phyloP scores from a whole-genome alignment of 1,140 invertebrate genomes.

The Calephelis nemesis region DNA sequence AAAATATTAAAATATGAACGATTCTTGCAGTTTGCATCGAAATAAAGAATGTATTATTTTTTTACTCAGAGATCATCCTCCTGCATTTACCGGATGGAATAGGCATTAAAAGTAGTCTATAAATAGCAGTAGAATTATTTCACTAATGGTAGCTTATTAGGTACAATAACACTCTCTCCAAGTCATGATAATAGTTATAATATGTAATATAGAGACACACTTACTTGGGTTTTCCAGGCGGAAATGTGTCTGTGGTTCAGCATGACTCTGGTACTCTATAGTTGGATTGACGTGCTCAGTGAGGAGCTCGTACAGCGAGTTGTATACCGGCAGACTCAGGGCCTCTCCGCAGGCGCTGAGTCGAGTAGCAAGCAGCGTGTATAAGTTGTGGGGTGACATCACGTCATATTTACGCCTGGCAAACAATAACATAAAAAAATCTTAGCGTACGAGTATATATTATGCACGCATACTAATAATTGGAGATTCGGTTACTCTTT shows the following conservation, averaged over 20 bases:
- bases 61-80: no score
- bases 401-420: slow-evolving; percentile 97
- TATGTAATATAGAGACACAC: slow-evolving; percentile 42
- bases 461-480: no score
- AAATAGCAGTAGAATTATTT: no score
- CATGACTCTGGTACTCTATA: slow-evolving; percentile 93
- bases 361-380: slow-evolving; percentile 96
- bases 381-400: slow-evolving; percentile 98
- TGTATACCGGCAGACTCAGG: slow-evolving; percentile 96
- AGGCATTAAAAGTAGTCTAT: no score
- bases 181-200: no score
- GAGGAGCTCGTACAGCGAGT: slow-evolving; percentile 99
- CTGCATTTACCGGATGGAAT: no score
- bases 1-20: neutral
- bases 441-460: neutral
- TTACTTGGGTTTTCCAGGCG: slow-evolving; percentile 98
- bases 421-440: neutral
- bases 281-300: slow-evolving; percentile 98
- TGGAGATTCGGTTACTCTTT: no score
- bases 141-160: no score
- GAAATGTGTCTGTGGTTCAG: slow-evolving; percentile 96
- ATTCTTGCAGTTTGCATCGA: no score
- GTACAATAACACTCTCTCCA: no score
- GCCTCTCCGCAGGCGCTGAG: slow-evolving; percentile 85
- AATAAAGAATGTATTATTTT: no score